Evolutionary conservation across 2,888 invertebrate species (phyloP).

Genomic region (Drosophila paracracens): DNA sequence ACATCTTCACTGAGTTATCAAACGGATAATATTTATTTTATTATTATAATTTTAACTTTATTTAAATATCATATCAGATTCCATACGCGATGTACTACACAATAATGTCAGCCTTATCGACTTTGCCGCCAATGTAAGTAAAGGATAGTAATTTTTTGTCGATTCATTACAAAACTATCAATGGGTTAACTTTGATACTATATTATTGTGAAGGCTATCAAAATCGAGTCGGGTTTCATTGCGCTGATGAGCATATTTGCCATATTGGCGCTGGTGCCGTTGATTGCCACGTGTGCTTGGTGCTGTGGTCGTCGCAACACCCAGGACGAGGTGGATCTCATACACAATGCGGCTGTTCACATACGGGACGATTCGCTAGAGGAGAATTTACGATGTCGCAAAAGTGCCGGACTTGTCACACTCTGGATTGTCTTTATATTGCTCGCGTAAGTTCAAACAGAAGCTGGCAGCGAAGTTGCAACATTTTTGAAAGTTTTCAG

Average conservation of each 20-base stretch:
- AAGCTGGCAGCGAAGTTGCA: background rate
- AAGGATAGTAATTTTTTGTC: background rate
- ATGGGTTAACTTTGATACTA: background rate
- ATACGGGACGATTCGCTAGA: conserved; percentile 82
- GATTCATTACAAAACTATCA: background rate
- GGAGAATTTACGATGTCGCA: conserved; percentile 82
- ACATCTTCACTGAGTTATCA: background rate
- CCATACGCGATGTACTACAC: conserved; percentile 83
- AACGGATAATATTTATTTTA: background rate
- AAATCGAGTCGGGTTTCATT: conserved; percentile 90
- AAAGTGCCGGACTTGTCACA: conserved; percentile 80
- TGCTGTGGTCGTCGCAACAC: conserved; percentile 84
- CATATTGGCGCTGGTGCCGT: conserved; percentile 88
- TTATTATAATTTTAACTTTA: background rate
- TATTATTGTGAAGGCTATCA: conserved; percentile 87
- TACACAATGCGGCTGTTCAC: conserved; percentile 79
- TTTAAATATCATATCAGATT: conserved; percentile 60
- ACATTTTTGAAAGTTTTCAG: conserved; percentile 14
- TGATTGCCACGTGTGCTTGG: conserved; percentile 87
- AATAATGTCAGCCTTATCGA: conserved; percentile 83
- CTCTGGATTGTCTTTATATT: conserved; percentile 83
- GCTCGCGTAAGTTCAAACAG: conserved; percentile 74
- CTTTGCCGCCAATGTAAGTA: conserved; percentile 83
- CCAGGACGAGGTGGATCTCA: conserved; percentile 84
- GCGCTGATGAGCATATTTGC: conserved; percentile 88